Evolutionary conservation across 2,888 invertebrate genomes (phyloP).

Genomic region (Frankliniella intonsa): DNA sequence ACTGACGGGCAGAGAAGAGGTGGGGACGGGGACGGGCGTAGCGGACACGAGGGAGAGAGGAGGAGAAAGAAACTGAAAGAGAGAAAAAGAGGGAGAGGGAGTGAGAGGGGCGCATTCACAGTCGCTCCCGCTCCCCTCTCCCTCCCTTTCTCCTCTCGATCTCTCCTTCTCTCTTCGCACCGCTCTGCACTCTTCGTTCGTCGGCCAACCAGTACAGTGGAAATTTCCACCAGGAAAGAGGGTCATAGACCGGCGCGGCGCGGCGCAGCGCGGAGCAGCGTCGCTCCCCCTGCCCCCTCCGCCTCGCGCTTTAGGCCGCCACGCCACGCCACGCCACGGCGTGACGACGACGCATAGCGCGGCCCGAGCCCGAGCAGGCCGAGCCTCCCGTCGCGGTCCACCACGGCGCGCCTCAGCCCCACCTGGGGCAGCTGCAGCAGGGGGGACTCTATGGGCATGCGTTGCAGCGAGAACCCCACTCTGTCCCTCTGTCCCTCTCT

Average conservation of each 20-base stretch:
- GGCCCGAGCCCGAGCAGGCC: no score
- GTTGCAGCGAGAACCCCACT: not conserved
- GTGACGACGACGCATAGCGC: no score
- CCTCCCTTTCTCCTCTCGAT: not conserved
- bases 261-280: not conserved
- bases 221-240: constrained; percentile 26
- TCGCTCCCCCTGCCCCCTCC: not conserved
- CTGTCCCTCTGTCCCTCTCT: not conserved
- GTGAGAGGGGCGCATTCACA: not conserved
- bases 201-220: constrained; percentile 18
- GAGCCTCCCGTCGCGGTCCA: no score
- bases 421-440: no score
- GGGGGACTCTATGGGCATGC: no score
- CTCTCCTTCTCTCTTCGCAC: not conserved
- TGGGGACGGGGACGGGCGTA: not conserved
- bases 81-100: not conserved
- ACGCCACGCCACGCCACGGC: no score
- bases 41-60: not conserved
- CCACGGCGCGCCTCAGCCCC: no score
- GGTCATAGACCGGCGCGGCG: constrained; percentile 19
- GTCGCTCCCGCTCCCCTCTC: not conserved
- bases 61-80: not conserved
- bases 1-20: not conserved
- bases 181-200: not conserved
- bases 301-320: not conserved